These are phyloP conservation scores for Melinaea menophilus DNA, from an alignment of 2,888 invertebrate species.

Conservation along the genomic window DNA sequence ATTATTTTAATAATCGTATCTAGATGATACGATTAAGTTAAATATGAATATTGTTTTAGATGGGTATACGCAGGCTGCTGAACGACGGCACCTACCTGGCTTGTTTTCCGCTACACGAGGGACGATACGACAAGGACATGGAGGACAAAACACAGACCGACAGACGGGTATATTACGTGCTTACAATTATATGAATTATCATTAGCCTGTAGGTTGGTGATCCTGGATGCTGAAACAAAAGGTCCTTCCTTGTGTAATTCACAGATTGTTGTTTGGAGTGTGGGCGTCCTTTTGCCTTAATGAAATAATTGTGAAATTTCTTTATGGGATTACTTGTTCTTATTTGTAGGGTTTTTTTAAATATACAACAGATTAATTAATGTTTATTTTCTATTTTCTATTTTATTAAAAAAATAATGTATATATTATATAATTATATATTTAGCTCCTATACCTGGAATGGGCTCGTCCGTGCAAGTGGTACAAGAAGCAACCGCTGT, in stretches of 20 bases:
- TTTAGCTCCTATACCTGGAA: slow-evolving; percentile 89
- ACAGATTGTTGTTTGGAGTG: no score
- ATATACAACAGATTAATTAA: no score
- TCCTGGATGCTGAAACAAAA: no score
- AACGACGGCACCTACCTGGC: slow-evolving; percentile 90
- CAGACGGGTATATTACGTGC: slow-evolving; percentile 71
- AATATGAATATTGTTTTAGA: slow-evolving; percentile 54
- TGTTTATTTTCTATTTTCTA: not conserved
- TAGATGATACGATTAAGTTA: no score
- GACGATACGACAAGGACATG: slow-evolving; percentile 83
- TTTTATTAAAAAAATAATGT: not conserved
- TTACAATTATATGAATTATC: not conserved
- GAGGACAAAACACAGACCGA: slow-evolving; percentile 84
- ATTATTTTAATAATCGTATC: no score
- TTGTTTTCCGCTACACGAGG: slow-evolving; percentile 94
- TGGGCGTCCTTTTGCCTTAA: no score
- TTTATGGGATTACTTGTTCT: no score
- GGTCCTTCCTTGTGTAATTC: no score
- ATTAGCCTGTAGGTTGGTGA: no score
- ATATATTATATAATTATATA: not conserved
- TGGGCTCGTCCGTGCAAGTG: slow-evolving; percentile 95
- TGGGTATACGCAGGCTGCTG: slow-evolving; percentile 90
- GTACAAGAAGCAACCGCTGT: slow-evolving; percentile 95
- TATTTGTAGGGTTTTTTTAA: no score
- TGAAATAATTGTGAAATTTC: no score